A percentile compares a stretch with the other conserved stretches of the same genome.
phyloP scores from a whole-genome alignment of 2,797 vertebrate species.

The Gastrophryne carolinensis region DNA sequence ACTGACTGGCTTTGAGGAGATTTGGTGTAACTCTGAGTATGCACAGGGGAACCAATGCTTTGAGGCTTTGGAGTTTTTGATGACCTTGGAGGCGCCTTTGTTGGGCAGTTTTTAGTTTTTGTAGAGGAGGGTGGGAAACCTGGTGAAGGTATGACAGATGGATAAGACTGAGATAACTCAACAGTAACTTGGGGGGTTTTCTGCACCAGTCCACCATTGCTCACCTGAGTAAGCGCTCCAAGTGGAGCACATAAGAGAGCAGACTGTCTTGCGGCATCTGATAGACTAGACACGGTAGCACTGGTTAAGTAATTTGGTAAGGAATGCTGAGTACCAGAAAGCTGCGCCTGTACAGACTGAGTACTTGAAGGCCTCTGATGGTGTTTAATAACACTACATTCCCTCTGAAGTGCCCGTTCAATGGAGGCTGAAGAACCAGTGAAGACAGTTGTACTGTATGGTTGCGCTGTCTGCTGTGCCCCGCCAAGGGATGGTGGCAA shows the following conservation, averaged over 20 bases:
- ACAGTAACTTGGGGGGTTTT: constrained; percentile 81
- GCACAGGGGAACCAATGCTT: constrained; percentile 74
- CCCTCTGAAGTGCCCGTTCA: constrained; percentile 96
- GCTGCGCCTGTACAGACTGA: constrained; percentile 84
- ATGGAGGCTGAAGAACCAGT: constrained; percentile 85
- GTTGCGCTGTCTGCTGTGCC: constrained; percentile 81
- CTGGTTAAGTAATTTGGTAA: constrained; percentile 85
- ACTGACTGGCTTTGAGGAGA: constrained; percentile 88
- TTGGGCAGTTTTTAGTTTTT: constrained; percentile 82
- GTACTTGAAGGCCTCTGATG: constrained; percentile 98
- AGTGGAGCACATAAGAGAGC: constrained; percentile 82
- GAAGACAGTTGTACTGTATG: constrained; percentile 86
- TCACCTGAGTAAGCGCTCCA: constrained; percentile 83
- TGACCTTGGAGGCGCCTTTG: constrained; percentile 76
- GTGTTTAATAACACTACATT: constrained; percentile 99
- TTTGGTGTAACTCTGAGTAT: constrained; percentile 84
- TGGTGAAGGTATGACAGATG: constrained; percentile 76
- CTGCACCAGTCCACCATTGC: constrained; percentile 79
- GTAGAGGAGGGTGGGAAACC: constrained; percentile 77
- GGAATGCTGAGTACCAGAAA: constrained; percentile 88
- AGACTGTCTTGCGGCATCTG: constrained; percentile 83
- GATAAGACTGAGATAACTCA: constrained; percentile 81
- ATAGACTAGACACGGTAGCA: constrained; percentile 81
- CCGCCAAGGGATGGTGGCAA: constrained; percentile 81
- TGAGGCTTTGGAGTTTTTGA: constrained; percentile 78